A percentile compares a stretch with the other conserved stretches of the same genome.
Conservation (phyloP, 2,797 vertebrate species). For the Diplodus puntazzo region DNA sequence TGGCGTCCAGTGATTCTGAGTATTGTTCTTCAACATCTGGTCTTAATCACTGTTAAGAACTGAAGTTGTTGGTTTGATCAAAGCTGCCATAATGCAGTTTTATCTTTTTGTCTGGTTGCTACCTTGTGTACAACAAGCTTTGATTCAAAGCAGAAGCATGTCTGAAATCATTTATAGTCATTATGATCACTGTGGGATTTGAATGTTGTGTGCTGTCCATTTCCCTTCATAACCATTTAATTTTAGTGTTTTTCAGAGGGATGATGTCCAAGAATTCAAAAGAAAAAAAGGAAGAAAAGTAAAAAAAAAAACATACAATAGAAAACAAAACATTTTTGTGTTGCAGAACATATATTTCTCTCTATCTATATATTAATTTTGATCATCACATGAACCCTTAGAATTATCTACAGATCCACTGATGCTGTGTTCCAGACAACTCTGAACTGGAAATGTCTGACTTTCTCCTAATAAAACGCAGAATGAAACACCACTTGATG, state of each 20-base stretch:
- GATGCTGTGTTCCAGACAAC: not conserved
- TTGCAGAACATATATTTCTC: not conserved
- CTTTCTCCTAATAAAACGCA: too few relatives aligned
- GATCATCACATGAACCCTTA: not conserved
- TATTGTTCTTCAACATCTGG: conserved; percentile 14
- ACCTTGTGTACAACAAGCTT: not conserved
- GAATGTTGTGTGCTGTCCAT: not conserved
- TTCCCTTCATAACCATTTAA: not conserved
- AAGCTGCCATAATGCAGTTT: not conserved
- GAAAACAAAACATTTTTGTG: not conserved
- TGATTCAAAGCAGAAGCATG: conserved; percentile 4
- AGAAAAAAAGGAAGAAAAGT: not conserved
- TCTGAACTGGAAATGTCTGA: too few relatives aligned
- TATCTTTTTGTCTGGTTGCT: not conserved
- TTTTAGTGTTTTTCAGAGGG: not conserved
- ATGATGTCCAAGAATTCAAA: not conserved
- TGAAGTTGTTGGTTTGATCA: not conserved
- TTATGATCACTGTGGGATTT: not conserved
- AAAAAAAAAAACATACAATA: not conserved
- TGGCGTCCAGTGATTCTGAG: not conserved
- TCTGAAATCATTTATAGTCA: not conserved
- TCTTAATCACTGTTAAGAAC: not conserved
- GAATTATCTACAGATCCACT: not conserved
- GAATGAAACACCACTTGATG: too few relatives aligned
- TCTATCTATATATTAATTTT: not conserved